Evolutionary conservation across 2,797 vertebrate genomes (phyloP).

Genomic region (Hybognathus amarus): DNA sequence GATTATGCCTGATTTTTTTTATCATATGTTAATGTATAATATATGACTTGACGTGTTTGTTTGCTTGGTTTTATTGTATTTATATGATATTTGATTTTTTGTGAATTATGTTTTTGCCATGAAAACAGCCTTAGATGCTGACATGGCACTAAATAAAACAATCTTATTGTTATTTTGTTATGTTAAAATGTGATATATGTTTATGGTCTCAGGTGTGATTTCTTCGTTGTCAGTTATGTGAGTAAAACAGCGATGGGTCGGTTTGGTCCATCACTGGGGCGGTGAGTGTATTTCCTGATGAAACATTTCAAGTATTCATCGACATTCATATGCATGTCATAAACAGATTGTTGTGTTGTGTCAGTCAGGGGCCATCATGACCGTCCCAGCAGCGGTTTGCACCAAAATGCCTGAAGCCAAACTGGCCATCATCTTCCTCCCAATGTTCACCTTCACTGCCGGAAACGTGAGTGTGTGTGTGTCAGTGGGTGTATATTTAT

Average conservation of each 20-base stretch:
- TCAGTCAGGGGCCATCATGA: conserved; percentile 96
- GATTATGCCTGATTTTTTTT: no score
- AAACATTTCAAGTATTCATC: neutral
- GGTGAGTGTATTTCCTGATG: conserved; percentile 74
- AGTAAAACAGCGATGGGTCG: conserved; percentile 85
- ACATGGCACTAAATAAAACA: no score
- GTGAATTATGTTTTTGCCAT: no score
- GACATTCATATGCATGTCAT: neutral
- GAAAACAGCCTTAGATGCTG: no score
- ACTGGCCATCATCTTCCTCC: conserved; percentile 92
- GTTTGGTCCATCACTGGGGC: conserved; percentile 91
- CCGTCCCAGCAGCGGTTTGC: conserved; percentile 90
- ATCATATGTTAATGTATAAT: no score
- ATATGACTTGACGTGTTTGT: no score
- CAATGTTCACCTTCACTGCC: conserved; percentile 93
- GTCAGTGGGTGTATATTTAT: no score
- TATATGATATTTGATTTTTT: no score
- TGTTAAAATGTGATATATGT: neutral
- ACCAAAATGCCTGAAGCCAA: conserved; percentile 92
- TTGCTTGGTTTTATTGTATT: no score
- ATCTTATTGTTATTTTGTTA: no score
- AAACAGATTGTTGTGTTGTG: conserved; percentile 4
- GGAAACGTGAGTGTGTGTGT: conserved; percentile 81
- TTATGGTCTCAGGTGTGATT: conserved; percentile 82
- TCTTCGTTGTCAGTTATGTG: conserved; percentile 86